Conservation (phyloP, 2,888 invertebrate species). For the Drosophila paranaensis region DNA sequence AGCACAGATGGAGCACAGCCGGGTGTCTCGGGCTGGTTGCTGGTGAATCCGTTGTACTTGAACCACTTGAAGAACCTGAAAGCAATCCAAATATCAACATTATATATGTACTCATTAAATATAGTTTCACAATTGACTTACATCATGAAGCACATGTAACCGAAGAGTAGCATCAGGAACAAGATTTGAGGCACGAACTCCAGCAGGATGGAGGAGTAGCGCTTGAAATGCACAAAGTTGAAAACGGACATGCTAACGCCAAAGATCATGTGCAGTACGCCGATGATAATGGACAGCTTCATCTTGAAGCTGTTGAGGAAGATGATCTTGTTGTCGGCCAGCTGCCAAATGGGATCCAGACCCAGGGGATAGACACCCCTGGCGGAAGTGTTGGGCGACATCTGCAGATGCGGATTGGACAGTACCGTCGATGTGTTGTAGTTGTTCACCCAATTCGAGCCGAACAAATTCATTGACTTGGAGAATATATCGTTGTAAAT, state of each 20-base stretch:
- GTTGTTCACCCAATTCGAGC: slow-evolving; percentile 91
- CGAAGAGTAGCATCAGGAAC: slow-evolving; percentile 94
- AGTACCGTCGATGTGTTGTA: slow-evolving; percentile 86
- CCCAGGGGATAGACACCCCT: slow-evolving; percentile 90
- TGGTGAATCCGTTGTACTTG: slow-evolving; percentile 87
- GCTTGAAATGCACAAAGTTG: slow-evolving; percentile 91
- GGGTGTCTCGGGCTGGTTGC: slow-evolving; percentile 82
- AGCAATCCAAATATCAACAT: background rate
- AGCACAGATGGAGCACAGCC: slow-evolving; percentile 91
- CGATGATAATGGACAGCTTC: slow-evolving; percentile 97
- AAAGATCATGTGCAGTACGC: slow-evolving; percentile 97
- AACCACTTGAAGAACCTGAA: slow-evolving; percentile 93
- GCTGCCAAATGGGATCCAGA: slow-evolving; percentile 91
- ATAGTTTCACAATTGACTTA: slow-evolving; percentile 26
- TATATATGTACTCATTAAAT: too few species aligned
- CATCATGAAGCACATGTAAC: slow-evolving; percentile 96
- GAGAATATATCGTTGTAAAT: slow-evolving; percentile 99
- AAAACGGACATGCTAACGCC: slow-evolving; percentile 94
- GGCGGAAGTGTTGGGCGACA: slow-evolving; percentile 87
- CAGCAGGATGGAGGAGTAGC: slow-evolving; percentile 89
- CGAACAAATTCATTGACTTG: slow-evolving; percentile 97
- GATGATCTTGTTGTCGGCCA: slow-evolving; percentile 95
- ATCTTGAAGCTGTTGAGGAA: slow-evolving; percentile 98
- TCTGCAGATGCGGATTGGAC: slow-evolving; percentile 86
- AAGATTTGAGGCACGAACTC: slow-evolving; percentile 97